Base-by-base conservation (phyloP, 1,140 invertebrate species). In the Caenorhabditis remanei region DNA sequence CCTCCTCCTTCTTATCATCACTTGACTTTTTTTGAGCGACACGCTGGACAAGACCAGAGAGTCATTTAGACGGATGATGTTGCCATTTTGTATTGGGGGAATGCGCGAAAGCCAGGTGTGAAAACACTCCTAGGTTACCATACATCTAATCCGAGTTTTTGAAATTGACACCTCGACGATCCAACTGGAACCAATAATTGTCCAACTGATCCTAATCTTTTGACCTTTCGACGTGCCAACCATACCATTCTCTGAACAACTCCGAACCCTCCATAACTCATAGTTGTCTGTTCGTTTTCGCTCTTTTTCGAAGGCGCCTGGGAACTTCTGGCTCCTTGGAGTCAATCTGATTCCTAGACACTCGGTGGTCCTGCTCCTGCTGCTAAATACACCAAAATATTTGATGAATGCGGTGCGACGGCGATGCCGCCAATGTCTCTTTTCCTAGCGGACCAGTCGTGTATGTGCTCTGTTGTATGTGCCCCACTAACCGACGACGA, bases 371-470 rank as follows among this genome's bases (percentile, higher is more conserved):
- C 71, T 79, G 71, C 71, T 79, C 46, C 71, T 50, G 6, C 71
- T 79, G 71, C 71, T 79, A 79, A 79, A 79, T 79, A 79, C 71
- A 79, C 71, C 71, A 79, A 79, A 79, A 79, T 79, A 79, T 79
- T 79, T 79, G 71, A 79, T 79, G 71, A 79, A 79, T 79, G 71
- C 71, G 71, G 71, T 79, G 71, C 71, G 46, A 50, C 71, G 40
- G 40, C 43, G 65, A 71, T 53, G 71, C 71, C 71, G 71, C 71
- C 71, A 79, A 79, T 79, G 71, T 79, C 71, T 79, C 71, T 50
- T 79, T 79, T 79, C 71, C 71, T 79, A 79, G 40, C 71, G 71
- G 71, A 79, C 71, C 71, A 79, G 71, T 79, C 46, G 71, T 79
- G 71, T 79, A 79, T 79, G 71, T 79, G 71, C 71, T 79, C 71